Base-by-base conservation (phyloP, 2,113 vertebrate species). In the Diglossa brunneiventris region DNA sequence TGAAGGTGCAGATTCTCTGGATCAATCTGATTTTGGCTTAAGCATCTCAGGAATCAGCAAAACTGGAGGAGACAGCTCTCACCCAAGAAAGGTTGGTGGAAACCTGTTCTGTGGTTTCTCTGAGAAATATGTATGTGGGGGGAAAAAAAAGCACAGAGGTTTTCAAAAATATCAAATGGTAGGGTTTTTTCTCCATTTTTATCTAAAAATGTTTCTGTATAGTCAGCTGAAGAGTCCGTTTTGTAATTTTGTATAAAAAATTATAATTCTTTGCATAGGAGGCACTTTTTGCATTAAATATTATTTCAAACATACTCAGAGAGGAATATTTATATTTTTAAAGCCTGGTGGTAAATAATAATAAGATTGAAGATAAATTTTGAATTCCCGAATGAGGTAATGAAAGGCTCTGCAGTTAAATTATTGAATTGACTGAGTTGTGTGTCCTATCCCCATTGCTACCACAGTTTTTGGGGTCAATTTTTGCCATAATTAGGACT, bases 21-120 rank as follows among this genome's bases (percentile, higher is more conserved):
- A 98, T n/a, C 94, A 66, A 1, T 66, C 96, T 22, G 98, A 98
- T 17, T 99, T 99, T 42, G 98, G 99, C 80, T 98, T 99, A 89
- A 99, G 91, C 39, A 95, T 99, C 80, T 98, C 98, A 21, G 96
- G 98, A 74, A 92, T 99, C 77, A 93, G 78, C 93, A 98, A 67
- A 95, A 95, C 79, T 11, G 92, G 87, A 74, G 82, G 95, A 63
- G 98, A 98, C 39, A 92, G 88, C 2, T 24, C 56, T 58, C 88
- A 56, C 8, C 91, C 90, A 76, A 98, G 77, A 85, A 98, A 97
- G 98, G 98, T 99, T 91, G 78, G 94, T 91, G 14, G 28, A 75
- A 92, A 80, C 7, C 10, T 77, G 4, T 6, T 52, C 6, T 30
- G 28, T 72, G 15, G 15, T 68, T 62, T 55, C 8, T 64, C 37